Conservation (phyloP, 1,140 invertebrate genomes). For the Elysia chlorotica region DNA sequence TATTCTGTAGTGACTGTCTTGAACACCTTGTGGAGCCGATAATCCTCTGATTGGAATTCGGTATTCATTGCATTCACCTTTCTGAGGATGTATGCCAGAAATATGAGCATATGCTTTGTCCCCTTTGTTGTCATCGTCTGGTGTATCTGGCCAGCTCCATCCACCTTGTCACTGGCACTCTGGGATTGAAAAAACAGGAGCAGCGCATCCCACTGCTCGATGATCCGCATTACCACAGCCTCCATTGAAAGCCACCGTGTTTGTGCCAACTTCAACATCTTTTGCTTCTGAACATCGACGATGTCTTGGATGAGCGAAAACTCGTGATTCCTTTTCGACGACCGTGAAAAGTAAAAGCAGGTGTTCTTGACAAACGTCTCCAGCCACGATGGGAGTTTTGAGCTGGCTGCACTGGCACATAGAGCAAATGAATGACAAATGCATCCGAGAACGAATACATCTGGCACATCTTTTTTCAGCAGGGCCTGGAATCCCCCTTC, state of each 20-base stretch:
- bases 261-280: not conserved
- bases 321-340: not conserved
- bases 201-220: not conserved
- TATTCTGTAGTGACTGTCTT: not conserved
- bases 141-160: not conserved
- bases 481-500: not conserved
- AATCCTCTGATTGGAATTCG: not conserved
- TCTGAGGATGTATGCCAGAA: not conserved
- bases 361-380: not conserved
- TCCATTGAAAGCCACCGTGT: not conserved
- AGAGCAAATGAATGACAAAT: slow-evolving; percentile 1
- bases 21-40: not conserved
- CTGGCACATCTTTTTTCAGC: not conserved
- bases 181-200: not conserved
- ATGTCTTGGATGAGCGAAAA: not conserved
- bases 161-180: not conserved
- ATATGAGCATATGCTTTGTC: not conserved
- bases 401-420: not conserved
- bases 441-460: not conserved
- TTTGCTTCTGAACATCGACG: not conserved
- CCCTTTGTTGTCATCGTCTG: not conserved
- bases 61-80: not conserved
- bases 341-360: not conserved
- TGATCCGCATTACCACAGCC: not conserved
- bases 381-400: not conserved